These are phyloP conservation scores for Thereva nobilitata DNA, from an alignment of 2,888 invertebrate species.

Conservation along the genomic window DNA sequence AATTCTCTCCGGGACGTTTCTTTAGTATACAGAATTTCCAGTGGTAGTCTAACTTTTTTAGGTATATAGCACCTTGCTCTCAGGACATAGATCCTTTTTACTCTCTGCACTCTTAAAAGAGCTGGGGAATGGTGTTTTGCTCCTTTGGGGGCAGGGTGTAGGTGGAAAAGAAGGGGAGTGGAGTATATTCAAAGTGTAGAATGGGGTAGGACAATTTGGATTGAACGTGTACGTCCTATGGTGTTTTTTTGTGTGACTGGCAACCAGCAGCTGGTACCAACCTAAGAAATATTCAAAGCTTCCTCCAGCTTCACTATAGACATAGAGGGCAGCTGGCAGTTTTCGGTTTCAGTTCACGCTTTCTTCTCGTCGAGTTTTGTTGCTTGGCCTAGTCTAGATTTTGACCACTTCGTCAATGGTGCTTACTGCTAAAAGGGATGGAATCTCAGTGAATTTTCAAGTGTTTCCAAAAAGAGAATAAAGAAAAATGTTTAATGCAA, in stretches of 20 bases:
- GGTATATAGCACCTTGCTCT: no score
- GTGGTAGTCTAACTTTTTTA: no score
- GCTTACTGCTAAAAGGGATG: neutral
- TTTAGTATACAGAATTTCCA: no score
- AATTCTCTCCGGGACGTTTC: no score
- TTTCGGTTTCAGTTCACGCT: constrained; percentile 44
- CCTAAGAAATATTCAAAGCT: constrained; percentile 19
- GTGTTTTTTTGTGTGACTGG: neutral
- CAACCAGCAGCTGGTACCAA: constrained; percentile 21
- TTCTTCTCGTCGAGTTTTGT: constrained; percentile 46
- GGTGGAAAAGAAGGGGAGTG: neutral
- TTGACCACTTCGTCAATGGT: constrained; percentile 1
- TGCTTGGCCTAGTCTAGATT: constrained; percentile 35
- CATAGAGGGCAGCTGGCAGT: constrained; percentile 7
- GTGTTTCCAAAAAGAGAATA: neutral
- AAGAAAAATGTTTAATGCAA: no score
- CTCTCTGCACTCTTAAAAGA: no score
- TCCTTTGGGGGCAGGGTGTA: neutral
- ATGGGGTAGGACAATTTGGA: neutral
- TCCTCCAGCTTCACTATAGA: neutral
- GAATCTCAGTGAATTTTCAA: neutral
- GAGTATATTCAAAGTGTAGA: constrained; percentile 5
- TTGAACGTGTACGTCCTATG: neutral
- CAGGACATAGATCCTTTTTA: no score
- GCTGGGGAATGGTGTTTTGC: neutral